Evolutionary conservation across 2,888 invertebrate species (phyloP).

Genomic region (Quadroppia sp.): DNA sequence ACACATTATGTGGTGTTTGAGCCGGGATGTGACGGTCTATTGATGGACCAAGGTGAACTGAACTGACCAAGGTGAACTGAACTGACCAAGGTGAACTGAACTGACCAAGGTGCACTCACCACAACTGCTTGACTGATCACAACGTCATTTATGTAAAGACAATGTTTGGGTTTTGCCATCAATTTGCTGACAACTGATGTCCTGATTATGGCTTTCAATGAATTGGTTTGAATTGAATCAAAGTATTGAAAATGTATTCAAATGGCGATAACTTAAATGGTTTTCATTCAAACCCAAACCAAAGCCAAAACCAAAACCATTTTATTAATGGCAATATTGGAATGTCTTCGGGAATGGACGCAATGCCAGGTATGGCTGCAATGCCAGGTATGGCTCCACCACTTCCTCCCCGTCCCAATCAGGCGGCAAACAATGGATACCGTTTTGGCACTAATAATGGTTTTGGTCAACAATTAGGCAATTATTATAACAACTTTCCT

Average conservation of each 20-base stretch:
- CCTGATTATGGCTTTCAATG: too few relatives aligned
- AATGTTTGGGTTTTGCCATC: too few relatives aligned
- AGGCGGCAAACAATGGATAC: background rate
- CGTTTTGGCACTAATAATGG: background rate
- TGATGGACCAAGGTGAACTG: too few relatives aligned
- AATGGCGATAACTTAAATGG: background rate
- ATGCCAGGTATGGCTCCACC: constrained; percentile 43
- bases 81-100: too few relatives aligned
- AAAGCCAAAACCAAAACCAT: background rate
- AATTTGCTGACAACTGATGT: too few relatives aligned
- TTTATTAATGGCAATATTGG: background rate
- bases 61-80: too few relatives aligned
- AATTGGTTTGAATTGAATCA: too few relatives aligned
- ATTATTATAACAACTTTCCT: background rate
- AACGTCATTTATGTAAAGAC: too few relatives aligned
- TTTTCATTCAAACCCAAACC: background rate
- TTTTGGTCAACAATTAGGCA: background rate
- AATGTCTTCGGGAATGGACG: background rate
- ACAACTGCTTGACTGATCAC: too few relatives aligned
- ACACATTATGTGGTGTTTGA: too few relatives aligned
- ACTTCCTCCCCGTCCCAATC: constrained; percentile 43
- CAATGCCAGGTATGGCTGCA: constrained; percentile 39
- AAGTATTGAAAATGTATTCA: constrained; percentile 30
- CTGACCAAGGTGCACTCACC: too few relatives aligned
- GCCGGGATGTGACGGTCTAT: too few relatives aligned